Evolutionary conservation across 2,797 vertebrate genomes (phyloP).

Genomic region (Carcharodon carcharias): DNA sequence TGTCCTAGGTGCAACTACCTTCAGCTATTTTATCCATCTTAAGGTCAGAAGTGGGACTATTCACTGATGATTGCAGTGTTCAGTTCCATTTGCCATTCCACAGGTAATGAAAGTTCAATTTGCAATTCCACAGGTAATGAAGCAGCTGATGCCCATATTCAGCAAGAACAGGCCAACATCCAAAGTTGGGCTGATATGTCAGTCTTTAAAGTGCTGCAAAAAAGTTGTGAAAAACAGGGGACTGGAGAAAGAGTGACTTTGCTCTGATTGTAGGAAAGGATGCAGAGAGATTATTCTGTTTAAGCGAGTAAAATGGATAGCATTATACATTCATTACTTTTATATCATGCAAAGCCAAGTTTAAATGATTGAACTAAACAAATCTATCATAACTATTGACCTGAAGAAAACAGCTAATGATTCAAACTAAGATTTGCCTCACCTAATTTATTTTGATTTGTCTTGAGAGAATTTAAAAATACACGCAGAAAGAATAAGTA

Average conservation of each 20-base stretch:
- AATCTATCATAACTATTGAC: not conserved
- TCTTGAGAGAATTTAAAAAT: not conserved
- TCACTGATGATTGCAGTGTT: not conserved
- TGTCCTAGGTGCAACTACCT: not conserved
- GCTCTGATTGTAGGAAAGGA: not conserved
- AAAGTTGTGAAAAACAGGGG: not conserved
- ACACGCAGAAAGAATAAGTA: not conserved
- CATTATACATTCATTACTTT: too few relatives aligned
- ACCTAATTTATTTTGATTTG: not conserved
- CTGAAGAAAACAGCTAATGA: not conserved
- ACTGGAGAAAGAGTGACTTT: not conserved
- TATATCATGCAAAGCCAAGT: not conserved
- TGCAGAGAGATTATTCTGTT: not conserved
- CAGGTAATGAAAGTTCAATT: not conserved
- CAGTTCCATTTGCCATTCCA: not conserved
- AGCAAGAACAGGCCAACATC: not conserved
- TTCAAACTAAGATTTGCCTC: not conserved
- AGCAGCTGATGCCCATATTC: not conserved
- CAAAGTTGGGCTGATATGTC: not conserved
- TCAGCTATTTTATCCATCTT: not conserved
- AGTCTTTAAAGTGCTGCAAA: not conserved
- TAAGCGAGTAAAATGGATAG: not conserved
- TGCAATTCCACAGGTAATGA: not conserved
- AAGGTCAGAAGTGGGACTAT: not conserved
- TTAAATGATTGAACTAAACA: not conserved